These are phyloP conservation scores for Brenthis daphne DNA, from an alignment of 2,888 invertebrate genomes.

Conservation along the genomic window DNA sequence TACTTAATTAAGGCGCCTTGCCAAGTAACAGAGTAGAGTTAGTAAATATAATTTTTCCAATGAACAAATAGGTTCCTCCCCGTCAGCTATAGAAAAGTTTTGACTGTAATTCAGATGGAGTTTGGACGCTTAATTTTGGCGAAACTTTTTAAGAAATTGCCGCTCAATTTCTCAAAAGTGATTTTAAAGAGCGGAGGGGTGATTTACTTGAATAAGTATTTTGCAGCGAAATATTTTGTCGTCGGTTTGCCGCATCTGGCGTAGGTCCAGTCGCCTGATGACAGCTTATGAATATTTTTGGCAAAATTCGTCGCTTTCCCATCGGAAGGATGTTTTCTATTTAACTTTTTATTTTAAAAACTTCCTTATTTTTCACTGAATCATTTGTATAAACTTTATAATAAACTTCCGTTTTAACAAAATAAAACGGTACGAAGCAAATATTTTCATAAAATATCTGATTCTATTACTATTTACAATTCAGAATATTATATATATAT, in stretches of 20 bases:
- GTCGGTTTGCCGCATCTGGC: slow-evolving; percentile 77
- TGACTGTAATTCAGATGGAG: slow-evolving; percentile 38
- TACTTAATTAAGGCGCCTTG: slow-evolving; percentile 47
- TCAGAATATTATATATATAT: too few relatives aligned
- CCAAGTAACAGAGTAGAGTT: slow-evolving; percentile 30
- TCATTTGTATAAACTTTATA: too few relatives aligned
- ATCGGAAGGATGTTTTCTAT: slow-evolving; percentile 63
- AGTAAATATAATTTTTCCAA: slow-evolving; percentile 34
- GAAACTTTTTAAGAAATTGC: slow-evolving; percentile 56
- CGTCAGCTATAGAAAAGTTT: slow-evolving; percentile 24
- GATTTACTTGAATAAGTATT: slow-evolving; percentile 76
- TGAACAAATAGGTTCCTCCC: slow-evolving; percentile 31
- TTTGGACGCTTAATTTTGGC: slow-evolving; percentile 45
- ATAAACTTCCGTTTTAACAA: too few relatives aligned
- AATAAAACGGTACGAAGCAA: too few relatives aligned
- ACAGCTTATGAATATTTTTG: slow-evolving; percentile 82
- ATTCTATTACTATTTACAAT: too few relatives aligned
- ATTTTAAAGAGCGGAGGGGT: slow-evolving; percentile 73
- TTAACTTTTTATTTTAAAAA: slow-evolving; percentile 65
- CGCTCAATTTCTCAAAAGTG: slow-evolving; percentile 71
- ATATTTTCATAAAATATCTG: too few relatives aligned
- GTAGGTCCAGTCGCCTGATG: slow-evolving; percentile 79
- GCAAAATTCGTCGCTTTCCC: slow-evolving; percentile 70
- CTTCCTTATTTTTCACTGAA: slow-evolving; percentile 39
- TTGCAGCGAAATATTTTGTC: slow-evolving; percentile 78